Evolutionary conservation across 2,113 vertebrate genomes (phyloP), one percentile per base, ranked within the genome.

Genomic region (Oryzias celebensis): DNA sequence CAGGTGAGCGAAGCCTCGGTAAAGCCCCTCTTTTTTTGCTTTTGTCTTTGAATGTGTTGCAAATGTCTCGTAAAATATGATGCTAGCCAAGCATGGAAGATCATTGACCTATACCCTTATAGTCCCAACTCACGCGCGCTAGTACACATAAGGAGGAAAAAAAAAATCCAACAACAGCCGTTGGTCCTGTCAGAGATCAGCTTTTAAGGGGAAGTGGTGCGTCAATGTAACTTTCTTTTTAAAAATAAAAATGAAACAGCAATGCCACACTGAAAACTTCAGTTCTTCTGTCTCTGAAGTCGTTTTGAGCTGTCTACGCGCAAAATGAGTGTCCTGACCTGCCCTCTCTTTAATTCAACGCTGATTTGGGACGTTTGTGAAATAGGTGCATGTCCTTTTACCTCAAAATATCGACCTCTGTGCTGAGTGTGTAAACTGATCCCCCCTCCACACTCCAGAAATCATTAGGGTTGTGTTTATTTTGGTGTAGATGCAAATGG

Each of bases 1-100:
- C 97, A 97, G 97, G 97, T 99, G 94, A 97, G 95, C 87, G 90
- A 81, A 90, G 87, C 87, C 88, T 92, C 89, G 90, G 90, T 93
- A 91, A 93, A 84, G 76, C 68, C 69, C 78, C 56, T 71, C 85
- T 75, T 86, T 48, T 54, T 68, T 58, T 57, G 10, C 17, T 26
- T 57, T 17, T 5, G 20, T 48, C 47, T 78, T 43, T 71, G 0
- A 65, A 58, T 67, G 49, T 78, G 50, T 68, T 56, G 24, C 23
- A 65, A 31, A 8, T 47, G 17, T 23, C 23, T 59, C 0, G 42
- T 50, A 5, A 0, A 12, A 5, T n/a, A 28, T 58, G 28, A 14
- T 13, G 18, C n/a, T 15, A 4, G 44, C 24, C 55, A 12, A 46
- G 46, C 52, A 14, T 7, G 23, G 23, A 50, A 54, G 57, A 47